These are phyloP conservation scores for Cyprinodon tularosa DNA, from an alignment of 2,113 vertebrate species.

Conservation along the genomic window DNA sequence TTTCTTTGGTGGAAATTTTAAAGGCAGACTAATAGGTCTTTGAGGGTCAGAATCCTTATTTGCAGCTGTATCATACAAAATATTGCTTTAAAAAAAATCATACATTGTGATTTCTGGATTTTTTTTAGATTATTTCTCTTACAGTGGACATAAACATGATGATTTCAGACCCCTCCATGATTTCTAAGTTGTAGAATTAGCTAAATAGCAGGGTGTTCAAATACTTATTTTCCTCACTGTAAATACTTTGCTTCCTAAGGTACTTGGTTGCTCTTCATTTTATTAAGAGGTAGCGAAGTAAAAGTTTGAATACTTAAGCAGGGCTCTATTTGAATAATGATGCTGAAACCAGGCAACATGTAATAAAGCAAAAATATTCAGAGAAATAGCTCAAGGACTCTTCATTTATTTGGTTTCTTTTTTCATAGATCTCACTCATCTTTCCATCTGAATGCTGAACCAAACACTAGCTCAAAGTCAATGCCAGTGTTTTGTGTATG, in stretches of 20 bases:
- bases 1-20: too few species aligned
- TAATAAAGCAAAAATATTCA: not conserved
- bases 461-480: not conserved
- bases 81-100: too few species aligned
- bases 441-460: not conserved
- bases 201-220: too few species aligned
- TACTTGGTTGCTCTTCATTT: not conserved
- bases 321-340: not conserved
- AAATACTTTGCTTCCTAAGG: not conserved
- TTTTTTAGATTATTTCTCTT: too few species aligned
- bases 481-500: not conserved
- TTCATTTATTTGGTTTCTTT: not conserved
- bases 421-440: not conserved
- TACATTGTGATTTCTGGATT: too few species aligned
- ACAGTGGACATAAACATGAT: too few species aligned
- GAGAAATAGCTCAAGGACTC: not conserved
- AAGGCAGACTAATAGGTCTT: too few species aligned
- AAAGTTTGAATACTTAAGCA: not conserved
- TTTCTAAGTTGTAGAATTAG: too few species aligned
- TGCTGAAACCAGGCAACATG: not conserved
- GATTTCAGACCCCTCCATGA: too few species aligned
- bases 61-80: too few species aligned
- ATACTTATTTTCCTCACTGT: too few species aligned
- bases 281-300: not conserved
- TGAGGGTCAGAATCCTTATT: too few species aligned